Evolutionary conservation across 2,797 vertebrate species (phyloP).

Genomic region (Antrozous pallidus): DNA sequence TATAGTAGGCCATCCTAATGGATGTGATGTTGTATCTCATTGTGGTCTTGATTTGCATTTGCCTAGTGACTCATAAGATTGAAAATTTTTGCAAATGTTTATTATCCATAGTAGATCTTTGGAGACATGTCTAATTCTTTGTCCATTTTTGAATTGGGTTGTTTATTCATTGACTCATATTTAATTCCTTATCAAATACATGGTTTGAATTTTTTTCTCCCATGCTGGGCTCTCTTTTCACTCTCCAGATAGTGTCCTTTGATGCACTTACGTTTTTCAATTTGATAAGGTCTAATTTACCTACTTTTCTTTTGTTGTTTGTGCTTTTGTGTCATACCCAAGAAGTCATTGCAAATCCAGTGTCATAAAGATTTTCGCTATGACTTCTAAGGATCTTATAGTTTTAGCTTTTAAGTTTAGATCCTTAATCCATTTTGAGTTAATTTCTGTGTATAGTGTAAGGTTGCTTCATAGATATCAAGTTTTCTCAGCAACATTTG

Average conservation of each 20-base stretch:
- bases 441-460: neutral
- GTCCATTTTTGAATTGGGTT: neutral
- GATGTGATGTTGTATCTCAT: neutral
- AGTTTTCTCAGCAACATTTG: neutral
- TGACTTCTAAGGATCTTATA: neutral
- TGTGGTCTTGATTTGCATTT: conserved; percentile 35
- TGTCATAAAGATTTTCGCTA: neutral
- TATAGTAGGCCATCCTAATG: neutral
- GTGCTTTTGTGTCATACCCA: conserved; percentile 13
- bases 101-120: neutral
- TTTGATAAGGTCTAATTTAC: neutral
- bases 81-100: neutral
- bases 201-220: neutral
- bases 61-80: neutral
- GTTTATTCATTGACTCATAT: neutral
- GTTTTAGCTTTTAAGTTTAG: conserved; percentile 18
- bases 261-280: neutral
- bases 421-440: neutral
- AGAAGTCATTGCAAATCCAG: neutral
- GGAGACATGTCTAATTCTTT: neutral
- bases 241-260: neutral
- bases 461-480: neutral
- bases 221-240: neutral
- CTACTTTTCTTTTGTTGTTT: neutral
- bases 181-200: neutral